A percentile compares a stretch with the other conserved stretches of the same genome.
phyloP scores from a whole-genome alignment of 2,888 invertebrate genomes.

The Drosophila antonietae region DNA sequence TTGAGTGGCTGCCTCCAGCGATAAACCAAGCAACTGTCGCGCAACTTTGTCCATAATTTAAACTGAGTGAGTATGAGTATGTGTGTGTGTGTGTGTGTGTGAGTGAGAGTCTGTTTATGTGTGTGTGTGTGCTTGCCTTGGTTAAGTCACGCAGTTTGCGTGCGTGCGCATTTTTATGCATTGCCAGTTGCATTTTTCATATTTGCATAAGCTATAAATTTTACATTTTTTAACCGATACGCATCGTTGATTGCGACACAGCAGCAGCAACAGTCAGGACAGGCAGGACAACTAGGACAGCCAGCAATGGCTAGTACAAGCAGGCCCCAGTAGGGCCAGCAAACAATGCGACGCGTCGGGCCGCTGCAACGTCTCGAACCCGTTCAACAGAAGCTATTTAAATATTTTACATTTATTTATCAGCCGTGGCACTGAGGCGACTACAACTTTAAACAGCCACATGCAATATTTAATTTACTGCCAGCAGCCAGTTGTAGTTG shows the following conservation, averaged over 20 bases:
- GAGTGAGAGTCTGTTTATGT: constrained; percentile 21
- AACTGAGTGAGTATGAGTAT: constrained; percentile 34
- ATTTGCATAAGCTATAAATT: constrained; percentile 81
- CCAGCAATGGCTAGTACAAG: constrained; percentile 25
- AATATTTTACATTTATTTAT: constrained; percentile 71
- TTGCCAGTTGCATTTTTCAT: constrained; percentile 80
- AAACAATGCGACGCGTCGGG: constrained; percentile 50
- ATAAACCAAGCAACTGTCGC: constrained; percentile 78
- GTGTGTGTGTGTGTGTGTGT: constrained; percentile 25
- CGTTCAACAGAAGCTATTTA: constrained; percentile 62
- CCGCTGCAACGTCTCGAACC: constrained; percentile 22
- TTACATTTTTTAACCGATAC: constrained; percentile 80
- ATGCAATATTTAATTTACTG: constrained; percentile 61
- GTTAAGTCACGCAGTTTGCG: constrained; percentile 76
- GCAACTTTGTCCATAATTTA: constrained; percentile 77
- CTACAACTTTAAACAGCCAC: constrained; percentile 58
- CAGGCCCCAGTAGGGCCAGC: constrained; percentile 32
- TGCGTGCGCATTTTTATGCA: constrained; percentile 81
- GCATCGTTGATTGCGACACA: constrained; percentile 76
- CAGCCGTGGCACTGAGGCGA: constrained; percentile 31
- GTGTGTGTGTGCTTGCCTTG: constrained; percentile 46
- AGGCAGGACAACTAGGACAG: background rate
- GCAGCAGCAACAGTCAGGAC: constrained; percentile 30
- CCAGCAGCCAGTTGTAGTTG: constrained; percentile 10
- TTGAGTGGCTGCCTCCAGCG: constrained; percentile 66